These are phyloP conservation scores for Drosophila trapezifrons DNA, from an alignment of 1,140 invertebrate genomes.

Conservation along the genomic window DNA sequence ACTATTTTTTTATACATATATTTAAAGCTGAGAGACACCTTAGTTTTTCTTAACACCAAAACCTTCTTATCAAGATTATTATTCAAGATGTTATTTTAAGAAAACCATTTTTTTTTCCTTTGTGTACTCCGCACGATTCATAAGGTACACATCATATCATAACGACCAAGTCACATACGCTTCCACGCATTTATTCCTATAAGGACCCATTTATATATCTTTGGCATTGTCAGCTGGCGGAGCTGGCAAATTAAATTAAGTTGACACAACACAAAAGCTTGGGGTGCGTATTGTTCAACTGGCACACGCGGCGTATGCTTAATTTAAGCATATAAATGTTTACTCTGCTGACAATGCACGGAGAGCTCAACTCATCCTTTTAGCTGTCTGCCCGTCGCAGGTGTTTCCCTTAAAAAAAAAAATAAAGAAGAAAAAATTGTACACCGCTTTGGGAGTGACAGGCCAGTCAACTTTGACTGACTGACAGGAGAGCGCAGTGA, in stretches of 20 bases:
- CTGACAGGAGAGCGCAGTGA: slow-evolving; percentile 15
- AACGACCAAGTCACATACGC: slow-evolving; percentile 6
- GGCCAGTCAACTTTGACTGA: slow-evolving; percentile 28
- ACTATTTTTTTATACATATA: too few species aligned
- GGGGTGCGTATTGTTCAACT: slow-evolving; percentile 32
- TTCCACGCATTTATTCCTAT: slow-evolving; percentile 3
- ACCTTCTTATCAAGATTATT: not conserved
- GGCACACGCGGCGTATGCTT: slow-evolving; percentile 44
- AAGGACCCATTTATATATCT: slow-evolving; percentile 24
- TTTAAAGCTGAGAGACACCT: too few species aligned
- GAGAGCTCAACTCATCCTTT: slow-evolving; percentile 19
- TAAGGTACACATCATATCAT: slow-evolving; percentile 17
- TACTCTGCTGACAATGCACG: slow-evolving; percentile 31
- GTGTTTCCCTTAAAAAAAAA: slow-evolving; percentile 34
- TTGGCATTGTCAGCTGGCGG: slow-evolving; percentile 37
- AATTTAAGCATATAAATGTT: slow-evolving; percentile 55
- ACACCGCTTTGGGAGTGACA: slow-evolving; percentile 19
- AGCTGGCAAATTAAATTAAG: slow-evolving; percentile 52
- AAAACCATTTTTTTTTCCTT: not conserved
- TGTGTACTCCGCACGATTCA: not conserved
- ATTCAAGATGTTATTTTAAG: not conserved
- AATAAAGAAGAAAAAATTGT: slow-evolving; percentile 11
- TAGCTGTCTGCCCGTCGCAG: slow-evolving; percentile 3
- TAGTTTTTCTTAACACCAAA: not conserved
- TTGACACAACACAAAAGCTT: slow-evolving; percentile 44